These are phyloP conservation scores for Pseudachorutes palmiensis DNA, from an alignment of 1,140 invertebrate species.

Conservation along the genomic window DNA sequence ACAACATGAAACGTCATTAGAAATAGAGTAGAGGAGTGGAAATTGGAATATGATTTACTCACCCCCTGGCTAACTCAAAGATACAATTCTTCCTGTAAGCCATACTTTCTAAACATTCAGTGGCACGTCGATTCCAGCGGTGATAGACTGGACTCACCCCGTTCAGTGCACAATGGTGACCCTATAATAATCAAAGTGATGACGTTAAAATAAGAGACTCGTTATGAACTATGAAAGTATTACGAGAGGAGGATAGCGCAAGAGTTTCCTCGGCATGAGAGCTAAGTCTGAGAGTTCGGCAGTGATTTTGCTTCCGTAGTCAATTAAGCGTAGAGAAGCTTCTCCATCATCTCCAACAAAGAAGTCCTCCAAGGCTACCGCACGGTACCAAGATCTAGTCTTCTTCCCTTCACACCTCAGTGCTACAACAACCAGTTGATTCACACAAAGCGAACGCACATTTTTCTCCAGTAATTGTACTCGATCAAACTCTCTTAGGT, in stretches of 20 bases:
- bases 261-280: not conserved
- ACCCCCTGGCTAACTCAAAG: not conserved
- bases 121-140: not conserved
- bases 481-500: not conserved
- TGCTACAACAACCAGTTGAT: not conserved
- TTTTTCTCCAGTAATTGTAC: not conserved
- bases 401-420: not conserved
- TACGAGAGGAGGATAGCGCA: conserved; percentile 1
- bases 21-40: not conserved
- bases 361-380: not conserved
- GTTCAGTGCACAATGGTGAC: not conserved
- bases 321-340: not conserved
- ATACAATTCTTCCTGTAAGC: not conserved
- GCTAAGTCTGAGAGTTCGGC: not conserved
- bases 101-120: not conserved
- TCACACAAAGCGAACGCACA: not conserved
- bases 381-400: not conserved
- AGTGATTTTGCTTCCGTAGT: not conserved
- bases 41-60: not conserved
- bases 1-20: not conserved
- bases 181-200: not conserved
- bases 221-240: not conserved
- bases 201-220: not conserved
- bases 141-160: not conserved
- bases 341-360: not conserved